A percentile compares a stretch with the other conserved stretches of the same genome.
These are phyloP conservation scores for Micrasema minimum DNA, from an alignment of 1,140 invertebrate genomes.

Conservation along the genomic window DNA sequence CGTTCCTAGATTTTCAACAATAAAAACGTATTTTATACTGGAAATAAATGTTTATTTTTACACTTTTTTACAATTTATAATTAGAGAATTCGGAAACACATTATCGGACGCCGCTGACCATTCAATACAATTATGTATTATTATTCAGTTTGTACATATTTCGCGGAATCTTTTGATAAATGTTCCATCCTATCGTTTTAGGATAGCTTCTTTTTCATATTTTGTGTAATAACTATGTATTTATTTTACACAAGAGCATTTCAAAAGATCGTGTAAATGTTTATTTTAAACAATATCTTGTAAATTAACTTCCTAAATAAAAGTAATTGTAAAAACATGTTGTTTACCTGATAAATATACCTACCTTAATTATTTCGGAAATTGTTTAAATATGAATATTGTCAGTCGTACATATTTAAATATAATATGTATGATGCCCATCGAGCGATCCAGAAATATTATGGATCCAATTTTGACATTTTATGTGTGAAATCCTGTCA, in stretches of 20 bases:
- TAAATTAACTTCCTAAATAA: no score
- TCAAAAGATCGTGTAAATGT: no score
- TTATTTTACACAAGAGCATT: conserved; percentile 23
- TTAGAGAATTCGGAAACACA: conserved; percentile 20
- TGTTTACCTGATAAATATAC: no score
- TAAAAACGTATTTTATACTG: conserved; percentile 24
- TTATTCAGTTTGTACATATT: conserved; percentile 24
- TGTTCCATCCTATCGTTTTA: conserved; percentile 44
- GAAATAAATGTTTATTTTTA: conserved; percentile 39
- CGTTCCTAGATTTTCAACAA: conserved; percentile 27
- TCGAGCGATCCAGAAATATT: no score
- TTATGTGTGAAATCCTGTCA: no score
- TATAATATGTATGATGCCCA: no score
- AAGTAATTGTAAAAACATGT: no score
- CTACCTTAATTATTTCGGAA: no score
- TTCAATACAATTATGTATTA: conserved; percentile 8
- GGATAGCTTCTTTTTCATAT: conserved; percentile 42
- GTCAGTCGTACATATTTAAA: no score
- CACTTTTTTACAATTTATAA: conserved; percentile 31
- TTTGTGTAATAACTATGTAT: conserved; percentile 20
- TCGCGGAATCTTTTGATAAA: conserved; percentile 18
- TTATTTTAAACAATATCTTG: no score
- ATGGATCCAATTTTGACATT: no score
- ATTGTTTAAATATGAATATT: no score
- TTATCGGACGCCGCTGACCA: conserved; percentile 7